phyloP scores from a whole-genome alignment of 92 coral and sea anemone species.

The Metridium senile region DNA sequence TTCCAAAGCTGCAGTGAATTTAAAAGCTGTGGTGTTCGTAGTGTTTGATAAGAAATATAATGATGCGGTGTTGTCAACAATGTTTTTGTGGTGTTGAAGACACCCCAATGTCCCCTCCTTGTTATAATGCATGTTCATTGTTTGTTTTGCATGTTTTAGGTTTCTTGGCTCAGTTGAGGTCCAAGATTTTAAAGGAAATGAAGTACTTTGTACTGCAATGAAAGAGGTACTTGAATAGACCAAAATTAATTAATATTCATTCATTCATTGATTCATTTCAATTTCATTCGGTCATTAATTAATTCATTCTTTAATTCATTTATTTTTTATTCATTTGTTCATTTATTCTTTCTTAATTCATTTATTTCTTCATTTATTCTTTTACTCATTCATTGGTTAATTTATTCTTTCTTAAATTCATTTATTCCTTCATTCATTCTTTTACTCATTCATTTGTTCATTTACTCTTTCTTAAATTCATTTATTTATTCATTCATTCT shows the following conservation, averaged over 20 bases:
- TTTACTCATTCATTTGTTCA: background rate
- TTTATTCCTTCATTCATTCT: background rate
- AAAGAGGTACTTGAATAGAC: slow-evolving; percentile 54
- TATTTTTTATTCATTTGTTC: background rate
- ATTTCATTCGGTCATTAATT: background rate
- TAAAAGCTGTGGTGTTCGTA: too few relatives aligned
- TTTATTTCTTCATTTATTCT: background rate
- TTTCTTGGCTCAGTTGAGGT: slow-evolving; percentile 98
- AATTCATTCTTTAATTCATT: background rate
- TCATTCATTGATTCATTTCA: background rate
- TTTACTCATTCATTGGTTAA: background rate
- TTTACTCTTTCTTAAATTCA: background rate
- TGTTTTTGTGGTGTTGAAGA: too few relatives aligned
- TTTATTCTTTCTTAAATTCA: background rate
- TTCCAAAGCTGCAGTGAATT: too few relatives aligned
- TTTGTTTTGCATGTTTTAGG: slow-evolving; percentile 26
- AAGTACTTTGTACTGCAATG: slow-evolving; percentile 87
- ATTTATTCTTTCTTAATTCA: background rate
- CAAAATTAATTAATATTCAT: too few relatives aligned
- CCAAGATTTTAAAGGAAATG: slow-evolving; percentile 91
- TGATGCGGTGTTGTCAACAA: too few relatives aligned
- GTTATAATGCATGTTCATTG: background rate
- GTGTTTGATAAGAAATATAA: too few relatives aligned
- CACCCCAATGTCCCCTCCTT: too few relatives aligned
- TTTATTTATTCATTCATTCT: background rate